Evolutionary conservation across 2,797 vertebrate species (phyloP).

Genomic region (Rhinichthys osculus): DNA sequence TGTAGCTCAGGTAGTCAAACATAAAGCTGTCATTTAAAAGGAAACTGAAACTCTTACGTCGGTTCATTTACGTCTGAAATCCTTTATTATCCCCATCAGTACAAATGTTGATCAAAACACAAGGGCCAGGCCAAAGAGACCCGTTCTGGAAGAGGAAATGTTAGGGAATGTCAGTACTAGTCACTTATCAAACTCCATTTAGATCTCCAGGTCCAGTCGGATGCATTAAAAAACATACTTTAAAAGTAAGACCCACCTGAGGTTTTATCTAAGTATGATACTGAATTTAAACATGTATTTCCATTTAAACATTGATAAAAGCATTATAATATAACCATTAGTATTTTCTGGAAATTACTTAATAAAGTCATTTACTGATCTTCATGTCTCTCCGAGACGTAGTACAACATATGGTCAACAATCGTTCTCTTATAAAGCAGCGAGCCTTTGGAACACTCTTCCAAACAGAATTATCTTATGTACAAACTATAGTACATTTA

Average conservation of each 20-base stretch:
- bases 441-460: no score
- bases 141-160: slow-evolving; percentile 27
- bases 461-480: no score
- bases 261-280: background rate
- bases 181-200: slow-evolving; percentile 6
- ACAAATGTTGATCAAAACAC: background rate
- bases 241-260: background rate
- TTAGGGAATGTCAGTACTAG: background rate
- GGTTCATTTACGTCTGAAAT: slow-evolving; percentile 5
- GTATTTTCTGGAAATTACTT: background rate
- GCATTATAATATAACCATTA: background rate
- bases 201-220: slow-evolving; percentile 26
- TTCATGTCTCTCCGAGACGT: background rate
- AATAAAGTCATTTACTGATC: background rate
- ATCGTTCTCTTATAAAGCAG: no score
- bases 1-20: background rate
- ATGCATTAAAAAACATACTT: slow-evolving; percentile 26
- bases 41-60: slow-evolving; percentile 8
- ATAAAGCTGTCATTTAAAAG: slow-evolving; percentile 25
- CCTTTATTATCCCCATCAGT: slow-evolving; percentile 22
- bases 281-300: background rate
- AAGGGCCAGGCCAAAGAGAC: background rate
- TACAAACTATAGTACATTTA: no score
- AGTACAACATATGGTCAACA: no score
- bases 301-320: background rate